Evolutionary conservation across 2,888 invertebrate genomes (phyloP).

Genomic region (Caenorhabditis wallacei): DNA sequence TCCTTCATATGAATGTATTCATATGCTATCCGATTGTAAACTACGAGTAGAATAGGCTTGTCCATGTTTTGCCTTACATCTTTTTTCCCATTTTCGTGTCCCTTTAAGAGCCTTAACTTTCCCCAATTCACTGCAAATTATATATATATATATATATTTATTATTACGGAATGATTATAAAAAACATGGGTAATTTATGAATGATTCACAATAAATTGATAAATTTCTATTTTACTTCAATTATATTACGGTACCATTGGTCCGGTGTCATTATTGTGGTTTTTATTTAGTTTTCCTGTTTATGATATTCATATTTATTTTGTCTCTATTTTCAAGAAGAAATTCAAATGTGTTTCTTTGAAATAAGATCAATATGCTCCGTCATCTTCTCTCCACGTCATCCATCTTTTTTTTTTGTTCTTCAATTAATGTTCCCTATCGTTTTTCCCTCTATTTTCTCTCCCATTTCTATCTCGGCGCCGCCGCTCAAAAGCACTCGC

Average conservation of each 20-base stretch:
- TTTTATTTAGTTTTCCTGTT: not conserved
- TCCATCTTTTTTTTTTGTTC: conserved; percentile 7
- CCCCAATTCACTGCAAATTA: not conserved
- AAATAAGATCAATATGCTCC: conserved; percentile 11
- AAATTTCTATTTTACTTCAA: not conserved
- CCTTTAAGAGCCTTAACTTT: conserved; percentile 17
- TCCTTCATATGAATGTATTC: conserved; percentile 16
- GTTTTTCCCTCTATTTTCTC: conserved; percentile 26
- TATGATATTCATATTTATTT: not conserved
- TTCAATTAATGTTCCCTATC: conserved; percentile 42
- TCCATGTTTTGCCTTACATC: conserved; percentile 5
- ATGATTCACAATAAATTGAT: not conserved
- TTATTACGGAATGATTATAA: conserved; percentile 14
- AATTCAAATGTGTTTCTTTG: conserved; percentile 1
- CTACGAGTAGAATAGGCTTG: conserved; percentile 27
- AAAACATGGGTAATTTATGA: conserved; percentile 34
- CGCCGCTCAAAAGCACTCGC: conserved; percentile 54
- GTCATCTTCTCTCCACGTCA: conserved; percentile 4
- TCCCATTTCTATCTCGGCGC: conserved; percentile 27
- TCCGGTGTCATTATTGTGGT: conserved; percentile 40
- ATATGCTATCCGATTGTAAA: conserved; percentile 13
- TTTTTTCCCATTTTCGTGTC: conserved; percentile 15
- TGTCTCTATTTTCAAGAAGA: not conserved
- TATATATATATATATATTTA: too few relatives aligned
- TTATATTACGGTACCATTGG: conserved; percentile 26